Conservation (phyloP, 2,113 vertebrate genomes). For the Gallinago media region DNA sequence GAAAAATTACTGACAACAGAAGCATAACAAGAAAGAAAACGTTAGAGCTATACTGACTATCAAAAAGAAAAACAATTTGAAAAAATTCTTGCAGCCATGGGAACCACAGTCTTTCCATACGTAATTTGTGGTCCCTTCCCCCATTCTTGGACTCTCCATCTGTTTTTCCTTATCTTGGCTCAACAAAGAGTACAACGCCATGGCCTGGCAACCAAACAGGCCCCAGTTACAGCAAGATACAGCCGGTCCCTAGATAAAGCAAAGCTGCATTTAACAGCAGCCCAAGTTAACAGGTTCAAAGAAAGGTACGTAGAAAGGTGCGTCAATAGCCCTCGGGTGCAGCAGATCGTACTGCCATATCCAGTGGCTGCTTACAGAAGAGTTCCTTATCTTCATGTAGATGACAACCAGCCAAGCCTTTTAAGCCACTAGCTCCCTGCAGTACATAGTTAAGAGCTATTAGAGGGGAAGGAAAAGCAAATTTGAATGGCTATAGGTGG, state of each 20-base stretch:
- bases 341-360: neutral
- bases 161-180: neutral
- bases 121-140: neutral
- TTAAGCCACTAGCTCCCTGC: neutral
- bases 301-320: neutral
- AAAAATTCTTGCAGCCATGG: neutral
- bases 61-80: neutral
- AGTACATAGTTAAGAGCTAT: neutral
- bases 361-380: neutral
- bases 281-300: neutral
- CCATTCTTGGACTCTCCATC: neutral
- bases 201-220: neutral
- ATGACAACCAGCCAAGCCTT: neutral
- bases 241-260: neutral
- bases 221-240: neutral
- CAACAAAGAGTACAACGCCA: neutral
- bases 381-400: neutral
- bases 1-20: neutral
- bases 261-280: neutral
- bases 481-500: neutral
- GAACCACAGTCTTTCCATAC: neutral
- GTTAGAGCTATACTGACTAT: neutral
- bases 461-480: neutral
- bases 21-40: neutral
- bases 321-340: neutral